These are phyloP conservation scores for Penelope pileata DNA, from an alignment of 2,113 vertebrate species.

Conservation along the genomic window DNA sequence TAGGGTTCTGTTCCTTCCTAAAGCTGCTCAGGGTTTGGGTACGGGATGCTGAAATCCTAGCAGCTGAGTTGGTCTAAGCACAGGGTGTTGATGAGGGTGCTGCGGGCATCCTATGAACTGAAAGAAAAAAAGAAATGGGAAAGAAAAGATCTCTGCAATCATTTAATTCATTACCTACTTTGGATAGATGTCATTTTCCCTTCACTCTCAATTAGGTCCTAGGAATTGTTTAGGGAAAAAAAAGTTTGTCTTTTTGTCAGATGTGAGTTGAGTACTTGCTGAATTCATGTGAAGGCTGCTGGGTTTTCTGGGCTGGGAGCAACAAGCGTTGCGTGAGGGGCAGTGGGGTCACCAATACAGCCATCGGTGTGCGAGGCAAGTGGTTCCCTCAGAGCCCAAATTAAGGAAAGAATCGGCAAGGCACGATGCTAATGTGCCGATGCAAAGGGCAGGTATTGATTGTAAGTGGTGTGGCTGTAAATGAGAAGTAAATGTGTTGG, in stretches of 20 bases:
- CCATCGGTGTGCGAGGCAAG: too few relatives aligned
- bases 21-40: not conserved
- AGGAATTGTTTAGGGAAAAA: not conserved
- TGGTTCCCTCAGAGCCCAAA: too few relatives aligned
- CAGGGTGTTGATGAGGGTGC: not conserved
- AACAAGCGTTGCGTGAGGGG: too few relatives aligned
- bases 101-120: not conserved
- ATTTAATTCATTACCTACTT: not conserved
- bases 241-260: not conserved
- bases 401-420: too few relatives aligned
- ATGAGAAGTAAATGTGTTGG: not conserved
- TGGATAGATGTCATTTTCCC: not conserved
- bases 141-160: not conserved
- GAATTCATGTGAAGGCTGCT: not conserved
- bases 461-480: not conserved
- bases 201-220: not conserved
- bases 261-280: not conserved
- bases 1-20: not conserved
- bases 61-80: fast-evolving
- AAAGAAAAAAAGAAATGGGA: not conserved
- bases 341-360: too few relatives aligned
- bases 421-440: not conserved
- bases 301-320: not conserved
- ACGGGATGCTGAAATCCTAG: not conserved
- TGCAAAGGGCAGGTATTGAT: not conserved